A percentile compares a stretch with the other conserved stretches of the same genome.
Conservation (phyloP, 1,140 invertebrate genomes). For the Nebria ingens region DNA sequence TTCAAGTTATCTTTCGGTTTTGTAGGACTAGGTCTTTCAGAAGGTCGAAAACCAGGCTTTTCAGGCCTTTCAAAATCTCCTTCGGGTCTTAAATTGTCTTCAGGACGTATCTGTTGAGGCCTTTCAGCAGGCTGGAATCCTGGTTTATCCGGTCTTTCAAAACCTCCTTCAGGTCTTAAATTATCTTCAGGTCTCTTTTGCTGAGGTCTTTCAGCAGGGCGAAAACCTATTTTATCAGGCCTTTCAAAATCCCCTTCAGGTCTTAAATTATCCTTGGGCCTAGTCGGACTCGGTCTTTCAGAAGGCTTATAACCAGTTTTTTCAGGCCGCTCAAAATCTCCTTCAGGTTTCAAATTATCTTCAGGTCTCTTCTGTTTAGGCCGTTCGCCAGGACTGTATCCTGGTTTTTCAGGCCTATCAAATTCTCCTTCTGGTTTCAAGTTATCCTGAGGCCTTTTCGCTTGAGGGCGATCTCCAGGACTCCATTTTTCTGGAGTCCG, state of each 20-base stretch:
- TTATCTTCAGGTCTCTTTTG: constrained; percentile 41
- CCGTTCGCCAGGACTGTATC: constrained; percentile 35
- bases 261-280: constrained; percentile 46
- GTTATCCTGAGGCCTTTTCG: constrained; percentile 39
- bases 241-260: constrained; percentile 45
- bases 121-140: constrained; percentile 36
- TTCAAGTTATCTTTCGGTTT: constrained; percentile 50
- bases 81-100: constrained; percentile 44
- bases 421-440: constrained; percentile 44
- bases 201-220: constrained; percentile 30
- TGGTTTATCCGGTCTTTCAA: constrained; percentile 31
- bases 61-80: constrained; percentile 47
- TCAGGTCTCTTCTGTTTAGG: constrained; percentile 33
- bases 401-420: constrained; percentile 30
- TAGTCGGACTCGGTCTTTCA: constrained; percentile 42
- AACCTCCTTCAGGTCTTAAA: constrained; percentile 45
- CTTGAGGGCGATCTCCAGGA: constrained; percentile 31
- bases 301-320: constrained; percentile 41
- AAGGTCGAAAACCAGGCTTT: constrained; percentile 44
- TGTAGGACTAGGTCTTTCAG: constrained; percentile 48
- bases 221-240: constrained; percentile 33
- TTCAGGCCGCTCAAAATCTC: constrained; percentile 43
- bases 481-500: constrained; percentile 14
- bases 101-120: constrained; percentile 32
- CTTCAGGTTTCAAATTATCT: constrained; percentile 45